Percentiles rank a stretch among this genome's conserved stretches.
Conservation (phyloP, 64 coral and sea anemone species). For the Montipora efflorescens region DNA sequence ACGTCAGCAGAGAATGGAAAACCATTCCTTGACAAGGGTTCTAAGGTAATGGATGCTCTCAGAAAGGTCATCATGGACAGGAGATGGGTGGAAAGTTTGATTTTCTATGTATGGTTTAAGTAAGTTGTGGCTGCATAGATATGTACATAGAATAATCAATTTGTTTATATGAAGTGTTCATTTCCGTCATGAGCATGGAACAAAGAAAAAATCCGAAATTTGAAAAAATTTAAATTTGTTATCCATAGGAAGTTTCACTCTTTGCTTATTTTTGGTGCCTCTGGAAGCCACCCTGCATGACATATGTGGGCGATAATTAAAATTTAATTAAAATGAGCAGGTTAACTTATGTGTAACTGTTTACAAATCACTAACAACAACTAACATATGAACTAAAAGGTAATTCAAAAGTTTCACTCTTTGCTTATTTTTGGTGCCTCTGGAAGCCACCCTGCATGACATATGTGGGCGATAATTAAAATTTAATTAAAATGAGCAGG, state of each 20-base stretch:
- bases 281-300: not conserved
- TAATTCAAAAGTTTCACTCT: not conserved
- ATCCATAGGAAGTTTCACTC: not conserved
- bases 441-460: not conserved
- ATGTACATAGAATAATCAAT: not conserved
- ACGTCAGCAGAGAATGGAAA: not conserved
- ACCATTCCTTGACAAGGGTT: not conserved
- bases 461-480: not conserved
- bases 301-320: not conserved
- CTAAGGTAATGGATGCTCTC: constrained; percentile 1
- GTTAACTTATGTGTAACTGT: not conserved
- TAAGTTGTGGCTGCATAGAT: not conserved
- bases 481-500: not conserved
- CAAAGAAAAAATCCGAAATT: not conserved
- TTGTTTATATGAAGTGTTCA: not conserved
- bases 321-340: not conserved
- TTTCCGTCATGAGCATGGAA: not conserved
- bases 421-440: not conserved
- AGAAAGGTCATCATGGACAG: constrained; percentile 13
- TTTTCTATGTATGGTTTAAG: constrained; percentile 49
- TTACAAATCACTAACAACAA: not conserved
- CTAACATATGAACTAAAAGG: not conserved
- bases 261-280: too few relatives aligned
- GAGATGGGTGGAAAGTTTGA: constrained; percentile 25
- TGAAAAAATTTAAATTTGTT: not conserved